Evolutionary conservation across 2,797 vertebrate species (phyloP), one percentile per base, ranked within the genome.

Genomic region (Lepilemur septentrionalis): DNA sequence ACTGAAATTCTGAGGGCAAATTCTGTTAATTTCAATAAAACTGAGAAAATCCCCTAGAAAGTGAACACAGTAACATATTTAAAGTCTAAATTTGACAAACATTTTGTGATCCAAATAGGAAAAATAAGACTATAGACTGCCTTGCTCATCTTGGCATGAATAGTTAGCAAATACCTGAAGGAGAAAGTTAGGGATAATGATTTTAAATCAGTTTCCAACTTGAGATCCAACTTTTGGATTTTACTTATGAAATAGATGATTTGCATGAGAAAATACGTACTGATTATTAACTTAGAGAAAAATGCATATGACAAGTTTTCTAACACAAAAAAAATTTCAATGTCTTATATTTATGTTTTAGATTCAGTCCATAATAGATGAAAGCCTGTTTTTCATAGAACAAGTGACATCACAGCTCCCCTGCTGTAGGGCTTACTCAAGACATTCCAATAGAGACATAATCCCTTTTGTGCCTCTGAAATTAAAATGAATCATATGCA

Each of bases 401-500:
- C 79, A 97, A 92, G 96, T 93, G 94, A 93, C 93, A 94, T 92
- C 93, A 90, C 69, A 84, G 81, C 23, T 93, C 86, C 73, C 94
- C 72, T 96, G 87, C 93, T 96, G 94, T 96, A 96, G 89, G 84
- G 93, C 76, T 97, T 95, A 97, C 87, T 95, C 91, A 88, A 93
- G 80, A 96, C 63, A 93, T 96, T 94, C 94, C 96, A 91, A 81
- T 94, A 92, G 94, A 97, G 88, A 97, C 92, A 97, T 98, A 97
- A 97, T 97, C 95, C 97, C 94, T 96, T 97, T 97, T 97, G 96
- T 97, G 84, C 46, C 78, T 89, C 91, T 94, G 93, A 97, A 97
- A 97, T 97, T 96, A 97, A 97, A 97, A 95, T 98, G 97, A 97
- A 94, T 96, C 94, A 80, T 86, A 97, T 81, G 93, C 93, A 95